Base-by-base conservation (phyloP, 2,888 invertebrate genomes). In the Phyllotreta striolata region DNA sequence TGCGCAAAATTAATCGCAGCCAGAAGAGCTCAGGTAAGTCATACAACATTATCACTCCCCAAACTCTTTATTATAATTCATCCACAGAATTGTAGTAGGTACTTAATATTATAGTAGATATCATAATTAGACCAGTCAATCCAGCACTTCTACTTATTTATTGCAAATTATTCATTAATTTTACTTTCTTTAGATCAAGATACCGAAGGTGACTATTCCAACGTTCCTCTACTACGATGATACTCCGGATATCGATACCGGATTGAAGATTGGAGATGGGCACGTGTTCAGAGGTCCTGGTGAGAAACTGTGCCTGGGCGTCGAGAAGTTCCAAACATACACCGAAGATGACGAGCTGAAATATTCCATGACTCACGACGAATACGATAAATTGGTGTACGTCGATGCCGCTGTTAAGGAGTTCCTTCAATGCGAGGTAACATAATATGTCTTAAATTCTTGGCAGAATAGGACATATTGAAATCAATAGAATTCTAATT, bases 331-430 rank as follows among this genome's bases (percentile, higher is more conserved):
- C 54, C 58, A 73, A 13, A 60, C 62, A 6, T 41, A 55, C 1
- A 55, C 62, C 38, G 72, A 72, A 54, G 70, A 70, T 6, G 84
- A 85, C 67, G 77, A 77, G 34, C 83, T 84, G 49, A 85, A 84
- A 13, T 88, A 87, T 61, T 84, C 87, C 74, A 84, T 88, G 69
- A 82, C 83, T 0, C 83, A 85, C 37, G 87, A 87, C 59, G 86
- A 88, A 67, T 88, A 83, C 70, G 85, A 86, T 6, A 80, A 81
- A 38, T 79, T 87, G 56, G 87, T 87, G 78, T 89, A 88, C 70
- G 89, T 89, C 77, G 84, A 85, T 6, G 85, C 85, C 7, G 83
- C 86, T 47, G 82, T 90, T 7, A 88, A 87, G 74, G 79, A 82
- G 55, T 81, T 90, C 6, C 84, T 85, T 74, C 83, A 78, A 56